Conservation (phyloP, 23 tunicate genomes). For the Ciona savignyi region DNA sequence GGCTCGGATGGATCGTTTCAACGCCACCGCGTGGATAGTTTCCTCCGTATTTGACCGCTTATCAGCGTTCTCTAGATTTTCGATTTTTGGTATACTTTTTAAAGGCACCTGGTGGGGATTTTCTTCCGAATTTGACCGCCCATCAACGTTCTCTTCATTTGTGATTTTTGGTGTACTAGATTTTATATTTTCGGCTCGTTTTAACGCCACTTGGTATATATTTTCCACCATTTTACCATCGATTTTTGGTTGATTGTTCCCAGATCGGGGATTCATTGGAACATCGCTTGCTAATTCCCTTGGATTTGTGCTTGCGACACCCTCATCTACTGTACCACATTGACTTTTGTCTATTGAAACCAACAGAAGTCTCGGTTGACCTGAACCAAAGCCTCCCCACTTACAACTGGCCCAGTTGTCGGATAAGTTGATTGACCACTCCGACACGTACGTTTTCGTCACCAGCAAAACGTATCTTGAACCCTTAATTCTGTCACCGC, state of each 20-base stretch:
- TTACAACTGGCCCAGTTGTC: neutral
- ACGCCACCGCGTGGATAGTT: neutral
- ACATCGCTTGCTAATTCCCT: too few species aligned
- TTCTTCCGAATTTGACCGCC: neutral
- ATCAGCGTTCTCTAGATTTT: neutral
- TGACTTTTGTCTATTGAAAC: conserved; percentile 13
- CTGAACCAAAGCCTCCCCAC: neutral
- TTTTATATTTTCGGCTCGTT: too few species aligned
- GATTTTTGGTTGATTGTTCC: neutral
- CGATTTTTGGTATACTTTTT: too few species aligned
- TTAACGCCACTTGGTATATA: too few species aligned
- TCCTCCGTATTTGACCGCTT: neutral
- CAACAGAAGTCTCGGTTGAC: conserved; percentile 5
- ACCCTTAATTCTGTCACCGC: neutral
- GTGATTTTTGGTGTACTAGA: too few species aligned
- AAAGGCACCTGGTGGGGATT: neutral
- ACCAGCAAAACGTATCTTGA: neutral
- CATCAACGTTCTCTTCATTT: conserved; percentile 1
- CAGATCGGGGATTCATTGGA: neutral
- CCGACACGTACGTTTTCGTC: neutral
- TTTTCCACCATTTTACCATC: neutral
- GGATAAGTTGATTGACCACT: neutral
- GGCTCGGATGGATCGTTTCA: neutral
- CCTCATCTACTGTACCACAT: neutral
- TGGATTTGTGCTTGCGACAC: too few species aligned